Evolutionary conservation across 2,113 vertebrate species (phyloP).

Genomic region (Enhydra lutris): DNA sequence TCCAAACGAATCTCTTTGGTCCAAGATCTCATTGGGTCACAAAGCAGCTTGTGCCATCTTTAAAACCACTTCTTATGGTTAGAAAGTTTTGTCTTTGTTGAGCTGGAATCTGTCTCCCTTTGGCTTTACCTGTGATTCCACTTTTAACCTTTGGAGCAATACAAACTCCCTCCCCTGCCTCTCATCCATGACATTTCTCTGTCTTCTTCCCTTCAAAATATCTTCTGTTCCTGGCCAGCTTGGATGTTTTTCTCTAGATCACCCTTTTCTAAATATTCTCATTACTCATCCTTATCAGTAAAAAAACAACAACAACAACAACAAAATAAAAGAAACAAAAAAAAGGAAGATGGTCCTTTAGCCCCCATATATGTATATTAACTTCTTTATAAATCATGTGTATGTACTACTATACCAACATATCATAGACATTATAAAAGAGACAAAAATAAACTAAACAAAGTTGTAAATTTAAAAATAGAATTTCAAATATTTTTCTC

Average conservation of each 20-base stretch:
- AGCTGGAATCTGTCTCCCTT: not conserved
- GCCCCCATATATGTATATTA: not conserved
- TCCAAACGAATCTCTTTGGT: not conserved
- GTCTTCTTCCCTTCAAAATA: not conserved
- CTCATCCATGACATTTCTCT: not conserved
- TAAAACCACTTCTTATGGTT: not conserved
- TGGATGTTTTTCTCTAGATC: not conserved
- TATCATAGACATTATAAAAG: not conserved
- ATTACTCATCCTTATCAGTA: not conserved
- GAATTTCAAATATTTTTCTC: not conserved
- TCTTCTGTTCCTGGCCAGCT: not conserved
- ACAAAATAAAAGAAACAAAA: not conserved
- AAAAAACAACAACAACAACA: not conserved
- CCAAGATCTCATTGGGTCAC: not conserved
- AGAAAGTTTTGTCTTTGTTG: not conserved
- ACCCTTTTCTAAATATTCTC: not conserved
- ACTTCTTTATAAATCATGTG: not conserved
- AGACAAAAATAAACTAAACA: not conserved
- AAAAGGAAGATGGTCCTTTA: not conserved
- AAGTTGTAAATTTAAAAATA: not conserved
- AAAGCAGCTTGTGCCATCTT: not conserved
- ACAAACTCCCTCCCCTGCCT: not conserved
- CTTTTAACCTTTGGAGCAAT: not conserved
- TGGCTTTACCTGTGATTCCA: not conserved
- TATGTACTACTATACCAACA: not conserved